Evolutionary conservation across 2,888 invertebrate species (phyloP).

Genomic region (Carcina quercana): DNA sequence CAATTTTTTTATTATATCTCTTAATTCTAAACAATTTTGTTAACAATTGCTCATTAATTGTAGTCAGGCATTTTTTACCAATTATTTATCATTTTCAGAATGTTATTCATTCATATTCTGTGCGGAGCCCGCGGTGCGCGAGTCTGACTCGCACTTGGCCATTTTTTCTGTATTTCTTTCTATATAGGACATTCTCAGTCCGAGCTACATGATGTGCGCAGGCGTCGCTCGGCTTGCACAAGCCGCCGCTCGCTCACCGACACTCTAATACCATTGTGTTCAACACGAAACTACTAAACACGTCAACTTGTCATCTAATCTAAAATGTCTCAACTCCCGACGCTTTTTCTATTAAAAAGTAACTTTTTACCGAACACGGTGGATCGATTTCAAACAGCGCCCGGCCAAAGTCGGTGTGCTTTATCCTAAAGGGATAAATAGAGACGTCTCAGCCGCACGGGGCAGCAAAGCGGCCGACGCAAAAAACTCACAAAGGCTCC

Average conservation of each 20-base stretch:
- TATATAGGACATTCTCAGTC: no score
- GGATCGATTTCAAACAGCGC: no score
- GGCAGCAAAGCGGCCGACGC: slow-evolving; percentile 56
- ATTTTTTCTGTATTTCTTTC: no score
- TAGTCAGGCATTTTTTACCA: no score
- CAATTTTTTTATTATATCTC: no score
- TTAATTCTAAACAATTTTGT: no score
- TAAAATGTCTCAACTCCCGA: slow-evolving; percentile 20
- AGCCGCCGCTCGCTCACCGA: slow-evolving; percentile 57
- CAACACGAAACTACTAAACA: slow-evolving; percentile 59
- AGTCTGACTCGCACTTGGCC: no score
- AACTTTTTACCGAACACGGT: slow-evolving; percentile 6
- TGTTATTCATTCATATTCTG: no score
- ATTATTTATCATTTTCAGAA: no score
- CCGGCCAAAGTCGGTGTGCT: slow-evolving; percentile 53
- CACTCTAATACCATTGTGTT: slow-evolving; percentile 66
- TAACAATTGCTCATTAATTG: no score
- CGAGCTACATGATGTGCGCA: no score
- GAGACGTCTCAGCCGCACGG: slow-evolving; percentile 61
- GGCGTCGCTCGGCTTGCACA: slow-evolving; percentile 47
- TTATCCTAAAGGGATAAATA: slow-evolving; percentile 61
- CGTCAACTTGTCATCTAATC: slow-evolving; percentile 29
- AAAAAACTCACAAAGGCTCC: slow-evolving; percentile 64
- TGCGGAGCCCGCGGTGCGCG: no score
- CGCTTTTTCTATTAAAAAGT: slow-evolving; percentile 14